Base-by-base conservation (phyloP, 92 coral and sea anemone genomes). In the Ricordea florida region DNA sequence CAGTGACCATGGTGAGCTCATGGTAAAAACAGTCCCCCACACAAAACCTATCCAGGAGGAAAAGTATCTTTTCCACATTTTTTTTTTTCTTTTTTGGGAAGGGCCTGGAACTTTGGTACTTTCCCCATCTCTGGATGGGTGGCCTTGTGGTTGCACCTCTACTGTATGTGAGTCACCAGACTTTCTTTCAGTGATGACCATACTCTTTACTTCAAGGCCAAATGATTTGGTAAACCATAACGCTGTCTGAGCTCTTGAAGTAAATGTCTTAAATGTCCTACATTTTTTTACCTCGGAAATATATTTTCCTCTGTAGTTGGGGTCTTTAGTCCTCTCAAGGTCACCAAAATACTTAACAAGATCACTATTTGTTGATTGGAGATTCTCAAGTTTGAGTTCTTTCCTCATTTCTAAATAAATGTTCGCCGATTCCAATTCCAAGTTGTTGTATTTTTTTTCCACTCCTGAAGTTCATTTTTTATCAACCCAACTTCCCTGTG, bases 31-130 rank as follows among this genome's bases (percentile, higher is more conserved):
- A 42, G 52, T 80, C 86, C 9, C 75, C 69, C 23, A 81, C 67
- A 46, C 58, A 73, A 55, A 59, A 82, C 48, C 56, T 82, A 63
- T 82, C 87, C 20, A 82, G 81, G n/a, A 82, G 76, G 40, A 72
- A 82, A 18, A 82, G 82, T 44, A 82, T 66, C 38, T 50, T 33
- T 22, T 73, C 63, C 42, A 82, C n/a, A n/a, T n/a, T n/a, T n/a
- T n/a, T n/a, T n/a, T n/a, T n/a, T n/a, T n/a, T n/a, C n/a, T n/a
- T n/a, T n/a, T n/a, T n/a, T n/a, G n/a, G n/a, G n/a, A n/a, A n/a
- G n/a, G n/a, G n/a, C n/a, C n/a, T n/a, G n/a, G n/a, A n/a, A n/a
- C n/a, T n/a, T n/a, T n/a, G n/a, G n/a, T n/a, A n/a, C n/a, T n/a
- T n/a, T n/a, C n/a, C n/a, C n/a, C n/a, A n/a, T n/a, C n/a, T n/a